Conservation (phyloP, 1,140 invertebrate genomes). For the Zaprionus inermis region DNA sequence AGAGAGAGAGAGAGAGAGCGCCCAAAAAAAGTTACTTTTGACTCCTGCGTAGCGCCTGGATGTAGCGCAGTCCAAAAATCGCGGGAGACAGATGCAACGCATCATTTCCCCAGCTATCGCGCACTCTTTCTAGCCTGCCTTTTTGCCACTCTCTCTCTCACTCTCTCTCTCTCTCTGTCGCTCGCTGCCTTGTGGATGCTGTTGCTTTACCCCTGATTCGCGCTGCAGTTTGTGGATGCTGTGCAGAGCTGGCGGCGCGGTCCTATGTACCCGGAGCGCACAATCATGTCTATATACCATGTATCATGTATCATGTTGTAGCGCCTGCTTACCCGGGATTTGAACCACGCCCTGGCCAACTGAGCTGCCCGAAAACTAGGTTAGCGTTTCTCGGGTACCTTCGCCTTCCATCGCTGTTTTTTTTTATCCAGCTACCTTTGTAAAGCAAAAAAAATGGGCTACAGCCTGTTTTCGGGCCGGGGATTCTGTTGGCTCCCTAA, state of each 20-base stretch:
- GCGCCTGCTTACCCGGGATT: constrained; percentile 73
- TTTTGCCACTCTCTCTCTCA: not conserved
- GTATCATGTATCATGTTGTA: constrained; percentile 29
- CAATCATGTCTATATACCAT: constrained; percentile 25
- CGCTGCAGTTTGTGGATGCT: constrained; percentile 65
- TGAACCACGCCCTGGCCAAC: constrained; percentile 78
- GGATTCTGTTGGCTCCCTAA: constrained; percentile 32
- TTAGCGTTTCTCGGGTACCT: constrained; percentile 20
- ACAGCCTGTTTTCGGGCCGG: not conserved
- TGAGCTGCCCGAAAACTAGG: constrained; percentile 49
- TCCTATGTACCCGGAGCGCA: constrained; percentile 18
- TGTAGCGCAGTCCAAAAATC: constrained; percentile 18
- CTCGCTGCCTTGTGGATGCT: constrained; percentile 53
- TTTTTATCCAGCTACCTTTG: not conserved
- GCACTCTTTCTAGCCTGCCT: not conserved
- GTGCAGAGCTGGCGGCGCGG: constrained; percentile 22
- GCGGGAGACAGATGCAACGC: constrained; percentile 16
- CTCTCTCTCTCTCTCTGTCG: not conserved
- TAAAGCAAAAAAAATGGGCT: constrained; percentile 1
- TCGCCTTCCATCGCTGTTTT: not conserved
- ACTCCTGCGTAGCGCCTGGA: constrained; percentile 4
- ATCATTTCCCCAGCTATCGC: constrained; percentile 35
- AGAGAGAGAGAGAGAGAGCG: not conserved
- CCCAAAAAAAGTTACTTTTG: not conserved
- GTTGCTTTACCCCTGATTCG: constrained; percentile 50